phyloP scores from a whole-genome alignment of 2,797 vertebrate species.

The Calcarius lapponicus region DNA sequence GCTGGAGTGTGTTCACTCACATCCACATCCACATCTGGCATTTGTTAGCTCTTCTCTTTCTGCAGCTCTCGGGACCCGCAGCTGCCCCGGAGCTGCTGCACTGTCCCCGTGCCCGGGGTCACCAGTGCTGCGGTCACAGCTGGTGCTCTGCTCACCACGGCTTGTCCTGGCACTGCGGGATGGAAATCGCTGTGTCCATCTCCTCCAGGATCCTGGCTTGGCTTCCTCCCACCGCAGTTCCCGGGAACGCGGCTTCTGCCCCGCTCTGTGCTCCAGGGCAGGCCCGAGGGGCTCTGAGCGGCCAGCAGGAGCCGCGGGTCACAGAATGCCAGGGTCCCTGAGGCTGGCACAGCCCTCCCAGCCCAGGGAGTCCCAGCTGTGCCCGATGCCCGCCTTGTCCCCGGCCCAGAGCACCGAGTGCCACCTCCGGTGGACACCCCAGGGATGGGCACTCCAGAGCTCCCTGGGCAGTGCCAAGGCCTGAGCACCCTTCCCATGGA shows the following conservation, averaged over 20 bases:
- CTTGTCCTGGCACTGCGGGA: accelerated
- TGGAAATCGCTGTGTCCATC: background rate
- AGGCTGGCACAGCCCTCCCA: background rate
- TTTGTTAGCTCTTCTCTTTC: background rate
- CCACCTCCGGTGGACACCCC: background rate
- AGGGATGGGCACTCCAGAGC: background rate
- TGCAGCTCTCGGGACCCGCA: background rate
- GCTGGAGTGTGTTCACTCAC: background rate
- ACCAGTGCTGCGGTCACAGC: background rate
- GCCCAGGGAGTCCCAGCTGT: background rate
- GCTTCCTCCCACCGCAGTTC: background rate
- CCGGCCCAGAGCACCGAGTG: background rate
- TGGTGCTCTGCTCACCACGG: accelerated
- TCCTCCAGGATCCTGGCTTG: accelerated
- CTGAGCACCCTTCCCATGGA: accelerated
- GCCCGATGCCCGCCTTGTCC: accelerated
- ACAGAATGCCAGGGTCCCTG: background rate
- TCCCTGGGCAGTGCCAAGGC: background rate
- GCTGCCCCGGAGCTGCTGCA: too few species aligned
- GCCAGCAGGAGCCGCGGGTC: background rate
- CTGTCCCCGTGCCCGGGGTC: background rate
- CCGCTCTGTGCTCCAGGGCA: background rate
- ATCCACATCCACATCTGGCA: accelerated
- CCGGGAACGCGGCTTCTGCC: too few species aligned
- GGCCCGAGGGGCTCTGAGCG: background rate